Evolutionary conservation across 1,140 invertebrate genomes (phyloP).

Genomic region (Chrysomallon squamiferum): DNA sequence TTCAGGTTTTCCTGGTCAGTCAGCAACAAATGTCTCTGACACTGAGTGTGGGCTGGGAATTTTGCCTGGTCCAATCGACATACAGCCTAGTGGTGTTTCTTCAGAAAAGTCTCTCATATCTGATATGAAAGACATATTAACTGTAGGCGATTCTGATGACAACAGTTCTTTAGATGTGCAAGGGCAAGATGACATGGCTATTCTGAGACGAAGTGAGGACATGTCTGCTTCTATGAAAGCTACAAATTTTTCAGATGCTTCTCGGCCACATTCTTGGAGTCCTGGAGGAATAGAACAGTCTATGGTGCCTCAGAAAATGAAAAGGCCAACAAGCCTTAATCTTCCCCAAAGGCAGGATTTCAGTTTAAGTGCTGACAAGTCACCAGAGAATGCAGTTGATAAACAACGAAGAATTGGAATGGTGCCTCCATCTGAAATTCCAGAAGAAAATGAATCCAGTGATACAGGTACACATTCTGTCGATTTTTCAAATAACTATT

Average conservation of each 20-base stretch:
- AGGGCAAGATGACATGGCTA: neutral
- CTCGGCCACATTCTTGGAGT: constrained; percentile 38
- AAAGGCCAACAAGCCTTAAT: constrained; percentile 55
- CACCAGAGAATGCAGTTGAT: constrained; percentile 8
- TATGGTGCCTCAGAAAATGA: constrained; percentile 34
- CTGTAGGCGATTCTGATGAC: too few relatives aligned
- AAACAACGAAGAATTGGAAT: neutral
- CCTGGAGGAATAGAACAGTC: constrained; percentile 18
- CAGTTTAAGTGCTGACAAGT: constrained; percentile 15
- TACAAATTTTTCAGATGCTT: too few relatives aligned
- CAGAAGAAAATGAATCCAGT: neutral
- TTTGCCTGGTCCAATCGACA: neutral
- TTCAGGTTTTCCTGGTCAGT: too few relatives aligned
- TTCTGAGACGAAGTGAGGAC: neutral
- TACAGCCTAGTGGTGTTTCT: neutral
- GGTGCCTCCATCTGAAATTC: constrained; percentile 2
- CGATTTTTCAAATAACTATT: too few relatives aligned
- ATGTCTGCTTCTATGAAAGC: too few relatives aligned
- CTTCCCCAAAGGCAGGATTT: constrained; percentile 44
- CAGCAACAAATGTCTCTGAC: neutral
- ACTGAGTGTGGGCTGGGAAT: too few relatives aligned
- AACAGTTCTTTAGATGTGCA: neutral
- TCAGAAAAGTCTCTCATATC: neutral
- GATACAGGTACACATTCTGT: too few relatives aligned
- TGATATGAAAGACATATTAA: neutral